Evolutionary conservation across 1,140 invertebrate genomes (phyloP).

Genomic region (Atopsyche davidsoni): DNA sequence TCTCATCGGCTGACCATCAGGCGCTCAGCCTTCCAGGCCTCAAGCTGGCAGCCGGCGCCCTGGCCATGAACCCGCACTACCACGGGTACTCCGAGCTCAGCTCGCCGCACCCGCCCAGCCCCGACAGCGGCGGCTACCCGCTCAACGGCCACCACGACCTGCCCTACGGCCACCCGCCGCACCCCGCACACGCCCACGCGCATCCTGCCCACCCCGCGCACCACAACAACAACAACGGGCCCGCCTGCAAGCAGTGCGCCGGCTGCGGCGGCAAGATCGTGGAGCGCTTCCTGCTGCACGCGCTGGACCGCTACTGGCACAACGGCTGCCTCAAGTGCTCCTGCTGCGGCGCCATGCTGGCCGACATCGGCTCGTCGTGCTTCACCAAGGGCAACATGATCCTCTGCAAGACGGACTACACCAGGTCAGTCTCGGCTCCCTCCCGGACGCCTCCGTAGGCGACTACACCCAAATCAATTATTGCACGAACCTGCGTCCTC

Average conservation of each 20-base stretch:
- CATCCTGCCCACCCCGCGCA: constrained; percentile 13
- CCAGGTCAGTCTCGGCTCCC: constrained; percentile 62
- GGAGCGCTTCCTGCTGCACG: constrained; percentile 81
- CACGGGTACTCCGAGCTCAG: constrained; percentile 62
- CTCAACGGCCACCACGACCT: constrained; percentile 30
- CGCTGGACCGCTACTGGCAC: constrained; percentile 90
- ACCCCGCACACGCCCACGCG: constrained; percentile 20
- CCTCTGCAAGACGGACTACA: constrained; percentile 89
- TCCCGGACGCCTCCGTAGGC: too few relatives aligned
- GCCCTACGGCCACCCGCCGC: constrained; percentile 35
- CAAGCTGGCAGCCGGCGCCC: constrained; percentile 60
- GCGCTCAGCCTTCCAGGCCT: constrained; percentile 37
- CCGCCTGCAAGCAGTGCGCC: constrained; percentile 57
- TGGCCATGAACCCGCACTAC: constrained; percentile 65
- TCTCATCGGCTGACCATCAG: constrained; percentile 28
- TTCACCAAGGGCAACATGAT: constrained; percentile 89
- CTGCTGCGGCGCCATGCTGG: constrained; percentile 76
- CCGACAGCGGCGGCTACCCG: constrained; percentile 46
- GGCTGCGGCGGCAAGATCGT: constrained; percentile 74
- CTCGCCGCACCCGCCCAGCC: constrained; percentile 60
- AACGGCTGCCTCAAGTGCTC: constrained; percentile 88
- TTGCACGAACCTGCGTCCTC: too few relatives aligned
- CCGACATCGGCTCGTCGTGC: constrained; percentile 83
- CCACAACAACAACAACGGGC: constrained; percentile 52
- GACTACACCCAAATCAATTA: too few relatives aligned